phyloP scores from a whole-genome alignment of 37 sponge, comb jelly and placozoan genomes.

The Chondrosia reniformis region DNA sequence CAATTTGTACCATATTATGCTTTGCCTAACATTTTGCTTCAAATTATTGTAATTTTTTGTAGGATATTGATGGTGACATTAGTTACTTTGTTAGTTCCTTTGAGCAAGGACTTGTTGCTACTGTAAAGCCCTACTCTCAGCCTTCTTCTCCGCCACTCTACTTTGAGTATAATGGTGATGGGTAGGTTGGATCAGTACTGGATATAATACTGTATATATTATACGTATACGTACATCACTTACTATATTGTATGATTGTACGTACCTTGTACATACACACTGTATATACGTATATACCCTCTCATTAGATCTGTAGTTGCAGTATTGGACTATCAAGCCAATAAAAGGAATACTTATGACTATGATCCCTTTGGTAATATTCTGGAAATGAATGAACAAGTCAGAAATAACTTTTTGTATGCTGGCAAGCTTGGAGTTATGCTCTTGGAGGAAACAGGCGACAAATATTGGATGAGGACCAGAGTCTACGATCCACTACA shows the following conservation, averaged over 20 bases:
- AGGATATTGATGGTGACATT: background rate
- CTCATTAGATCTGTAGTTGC: too few species aligned
- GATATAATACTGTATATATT: too few species aligned
- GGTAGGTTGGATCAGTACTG: too few species aligned
- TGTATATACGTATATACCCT: too few species aligned
- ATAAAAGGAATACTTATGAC: background rate
- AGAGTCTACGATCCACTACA: slow-evolving; percentile 36
- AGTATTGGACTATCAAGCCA: too few species aligned
- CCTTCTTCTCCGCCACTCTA: too few species aligned
- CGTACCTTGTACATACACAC: too few species aligned
- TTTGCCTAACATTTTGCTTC: too few species aligned
- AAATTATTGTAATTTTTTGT: background rate
- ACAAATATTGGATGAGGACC: slow-evolving; percentile 26
- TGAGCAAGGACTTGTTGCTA: background rate
- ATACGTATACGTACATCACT: too few species aligned
- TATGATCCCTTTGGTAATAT: slow-evolving; percentile 40
- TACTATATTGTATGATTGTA: too few species aligned
- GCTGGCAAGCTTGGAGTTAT: slow-evolving; percentile 21
- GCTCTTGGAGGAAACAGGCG: background rate
- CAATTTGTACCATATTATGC: too few species aligned
- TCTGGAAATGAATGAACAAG: background rate
- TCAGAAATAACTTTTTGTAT: slow-evolving; percentile 11
- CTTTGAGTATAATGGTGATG: too few species aligned
- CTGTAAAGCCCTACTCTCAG: background rate
- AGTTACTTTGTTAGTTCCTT: background rate